Evolutionary conservation across 2,888 invertebrate species (phyloP).

Genomic region (Erynnis tages): DNA sequence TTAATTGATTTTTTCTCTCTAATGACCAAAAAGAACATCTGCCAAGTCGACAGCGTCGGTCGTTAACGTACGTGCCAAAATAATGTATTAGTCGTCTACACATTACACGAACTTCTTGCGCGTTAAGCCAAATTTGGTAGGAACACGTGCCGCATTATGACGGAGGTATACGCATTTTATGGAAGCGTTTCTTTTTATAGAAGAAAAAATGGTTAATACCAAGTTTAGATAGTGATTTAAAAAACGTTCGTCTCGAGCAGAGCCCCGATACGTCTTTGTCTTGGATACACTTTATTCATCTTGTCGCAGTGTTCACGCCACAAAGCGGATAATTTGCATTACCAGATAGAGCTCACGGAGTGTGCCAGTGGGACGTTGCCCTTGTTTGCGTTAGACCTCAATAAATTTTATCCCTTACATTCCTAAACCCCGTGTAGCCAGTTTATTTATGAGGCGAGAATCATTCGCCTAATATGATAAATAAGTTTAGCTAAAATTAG

Average conservation of each 20-base stretch:
- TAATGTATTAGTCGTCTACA: constrained; percentile 37
- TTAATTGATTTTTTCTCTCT: constrained; percentile 74
- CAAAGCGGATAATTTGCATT: constrained; percentile 49
- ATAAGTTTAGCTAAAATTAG: constrained; percentile 48
- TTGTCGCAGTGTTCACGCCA: constrained; percentile 17
- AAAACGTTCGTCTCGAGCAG: constrained; percentile 6
- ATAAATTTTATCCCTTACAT: constrained; percentile 64
- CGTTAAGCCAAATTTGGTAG: constrained; percentile 20
- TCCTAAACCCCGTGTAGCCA: constrained; percentile 59
- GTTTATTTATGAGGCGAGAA: constrained; percentile 63
- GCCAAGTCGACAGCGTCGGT: constrained; percentile 63
- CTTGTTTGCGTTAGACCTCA: constrained; percentile 60
- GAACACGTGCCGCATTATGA: constrained; percentile 33
- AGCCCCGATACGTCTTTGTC: neutral
- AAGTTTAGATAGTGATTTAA: constrained; percentile 5
- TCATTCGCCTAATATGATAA: constrained; percentile 50
- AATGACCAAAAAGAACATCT: constrained; percentile 77
- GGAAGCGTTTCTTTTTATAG: neutral
- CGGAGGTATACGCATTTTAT: constrained; percentile 8
- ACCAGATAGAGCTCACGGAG: constrained; percentile 41
- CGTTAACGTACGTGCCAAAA: constrained; percentile 72
- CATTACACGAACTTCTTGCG: constrained; percentile 30
- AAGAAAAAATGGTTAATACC: constrained; percentile 1
- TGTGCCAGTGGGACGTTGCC: constrained; percentile 58
- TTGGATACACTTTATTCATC: constrained; percentile 12